Percentiles rank a stretch among this genome's conserved stretches.
These are phyloP conservation scores for Meiosimyza platycephala DNA, from an alignment of 2,888 invertebrate species.

Conservation along the genomic window DNA sequence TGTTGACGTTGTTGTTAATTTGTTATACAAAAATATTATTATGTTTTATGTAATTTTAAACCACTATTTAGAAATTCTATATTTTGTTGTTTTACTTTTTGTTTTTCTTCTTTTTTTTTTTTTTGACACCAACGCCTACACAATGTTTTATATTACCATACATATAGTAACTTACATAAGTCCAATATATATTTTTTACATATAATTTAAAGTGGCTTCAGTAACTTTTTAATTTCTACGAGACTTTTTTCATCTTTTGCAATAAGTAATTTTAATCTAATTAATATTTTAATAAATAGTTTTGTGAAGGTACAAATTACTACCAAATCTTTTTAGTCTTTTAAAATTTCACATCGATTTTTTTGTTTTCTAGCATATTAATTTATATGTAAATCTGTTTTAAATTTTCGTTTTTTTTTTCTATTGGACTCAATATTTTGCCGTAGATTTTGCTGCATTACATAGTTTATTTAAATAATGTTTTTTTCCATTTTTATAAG, in stretches of 20 bases:
- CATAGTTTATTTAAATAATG: slow-evolving; percentile 5
- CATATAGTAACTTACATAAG: not conserved
- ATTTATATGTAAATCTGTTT: not conserved
- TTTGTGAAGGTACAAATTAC: slow-evolving; percentile 35
- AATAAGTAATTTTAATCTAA: slow-evolving; percentile 1
- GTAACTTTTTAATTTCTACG: slow-evolving; percentile 13
- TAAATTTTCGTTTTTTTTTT: no score
- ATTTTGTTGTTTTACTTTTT: not conserved
- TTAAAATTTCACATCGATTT: slow-evolving; percentile 36
- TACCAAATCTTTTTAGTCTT: no score
- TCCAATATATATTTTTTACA: not conserved
- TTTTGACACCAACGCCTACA: slow-evolving; percentile 5
- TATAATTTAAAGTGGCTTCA: slow-evolving; percentile 19
- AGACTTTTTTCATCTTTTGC: not conserved
- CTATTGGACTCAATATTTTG: not conserved
- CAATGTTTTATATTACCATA: slow-evolving; percentile 5
- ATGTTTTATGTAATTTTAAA: slow-evolving; percentile 2
- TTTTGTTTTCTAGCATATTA: not conserved
- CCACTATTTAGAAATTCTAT: not conserved
- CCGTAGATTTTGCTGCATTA: not conserved
- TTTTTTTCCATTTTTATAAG: not conserved
- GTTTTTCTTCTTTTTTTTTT: not conserved
- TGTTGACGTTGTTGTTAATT: not conserved
- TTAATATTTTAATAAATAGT: slow-evolving; percentile 23
- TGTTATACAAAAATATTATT: slow-evolving; percentile 11